A percentile compares a stretch with the other conserved stretches of the same genome.
phyloP scores from a whole-genome alignment of 1,140 invertebrate species.

The Eulimnadia texana region DNA sequence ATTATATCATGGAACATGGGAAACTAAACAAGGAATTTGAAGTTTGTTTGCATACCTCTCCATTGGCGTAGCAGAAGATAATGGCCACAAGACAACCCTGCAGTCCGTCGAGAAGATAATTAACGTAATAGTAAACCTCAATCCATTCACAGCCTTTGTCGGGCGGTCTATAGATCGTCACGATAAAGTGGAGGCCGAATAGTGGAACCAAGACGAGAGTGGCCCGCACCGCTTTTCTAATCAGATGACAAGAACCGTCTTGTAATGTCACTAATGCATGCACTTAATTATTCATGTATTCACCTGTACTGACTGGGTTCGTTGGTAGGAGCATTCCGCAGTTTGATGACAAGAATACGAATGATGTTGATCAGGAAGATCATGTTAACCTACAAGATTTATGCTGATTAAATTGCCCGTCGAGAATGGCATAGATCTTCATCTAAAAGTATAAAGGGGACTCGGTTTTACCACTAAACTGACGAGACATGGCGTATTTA shows the following conservation, averaged over 20 bases:
- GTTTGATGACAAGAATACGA: constrained; percentile 36
- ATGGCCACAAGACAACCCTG: constrained; percentile 32
- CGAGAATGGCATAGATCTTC: background rate
- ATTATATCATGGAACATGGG: background rate
- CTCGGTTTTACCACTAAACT: constrained; percentile 33
- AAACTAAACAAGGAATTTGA: background rate
- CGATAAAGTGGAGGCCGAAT: constrained; percentile 41
- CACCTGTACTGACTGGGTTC: constrained; percentile 43
- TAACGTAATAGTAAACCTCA: constrained; percentile 29
- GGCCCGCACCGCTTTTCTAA: constrained; percentile 39
- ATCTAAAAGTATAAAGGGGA: background rate
- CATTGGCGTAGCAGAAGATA: constrained; percentile 39
- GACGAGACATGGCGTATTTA: constrained; percentile 34
- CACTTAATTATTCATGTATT: constrained; percentile 13
- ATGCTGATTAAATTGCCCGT: background rate
- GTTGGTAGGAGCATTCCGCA: constrained; percentile 34
- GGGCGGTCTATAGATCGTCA: constrained; percentile 35
- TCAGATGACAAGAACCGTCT: constrained; percentile 6
- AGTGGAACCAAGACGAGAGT: constrained; percentile 40
- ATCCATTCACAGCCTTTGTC: constrained; percentile 25
- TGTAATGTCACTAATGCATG: background rate
- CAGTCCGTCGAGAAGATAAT: constrained; percentile 32
- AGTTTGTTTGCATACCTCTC: constrained; percentile 29
- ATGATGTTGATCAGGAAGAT: constrained; percentile 38
- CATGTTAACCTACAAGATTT: constrained; percentile 33